These are phyloP conservation scores for Paedocypris sp. DNA, from an alignment of 2,113 vertebrate genomes.

Conservation along the genomic window DNA sequence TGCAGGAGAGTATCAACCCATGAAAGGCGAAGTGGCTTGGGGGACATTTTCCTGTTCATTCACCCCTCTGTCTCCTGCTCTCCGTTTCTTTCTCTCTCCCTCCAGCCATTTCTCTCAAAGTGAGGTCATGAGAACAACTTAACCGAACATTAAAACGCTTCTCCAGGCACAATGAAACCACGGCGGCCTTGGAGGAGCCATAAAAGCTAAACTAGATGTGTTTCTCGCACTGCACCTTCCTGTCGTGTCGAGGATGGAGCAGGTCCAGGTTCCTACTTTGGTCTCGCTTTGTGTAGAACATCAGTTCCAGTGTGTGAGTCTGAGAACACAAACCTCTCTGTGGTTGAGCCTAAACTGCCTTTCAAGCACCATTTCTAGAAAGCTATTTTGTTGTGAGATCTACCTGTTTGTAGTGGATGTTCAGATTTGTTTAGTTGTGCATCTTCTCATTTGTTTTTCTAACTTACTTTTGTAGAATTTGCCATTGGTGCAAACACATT, in stretches of 20 bases:
- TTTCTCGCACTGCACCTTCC: neutral
- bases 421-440: too few species aligned
- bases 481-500: too few species aligned
- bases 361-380: too few species aligned
- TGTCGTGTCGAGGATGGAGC: neutral
- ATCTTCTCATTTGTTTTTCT: too few species aligned
- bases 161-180: neutral
- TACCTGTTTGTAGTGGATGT: too few species aligned
- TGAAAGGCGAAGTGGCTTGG: slow-evolving; percentile 41
- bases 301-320: too few species aligned
- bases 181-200: neutral
- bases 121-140: neutral
- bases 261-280: too few species aligned
- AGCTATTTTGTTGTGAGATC: too few species aligned
- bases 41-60: slow-evolving; percentile 33
- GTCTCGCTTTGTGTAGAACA: too few species aligned
- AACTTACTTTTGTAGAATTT: too few species aligned
- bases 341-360: too few species aligned
- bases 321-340: too few species aligned
- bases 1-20: slow-evolving; percentile 17
- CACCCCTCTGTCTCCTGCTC: neutral
- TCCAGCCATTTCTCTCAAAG: slow-evolving; percentile 10
- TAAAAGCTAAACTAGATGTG: neutral
- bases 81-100: slow-evolving; percentile 4
- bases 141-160: neutral